A percentile compares a stretch with the other conserved stretches of the same genome.
phyloP scores from a whole-genome alignment of 2,888 invertebrate species.

The Baronia brevicornis region DNA sequence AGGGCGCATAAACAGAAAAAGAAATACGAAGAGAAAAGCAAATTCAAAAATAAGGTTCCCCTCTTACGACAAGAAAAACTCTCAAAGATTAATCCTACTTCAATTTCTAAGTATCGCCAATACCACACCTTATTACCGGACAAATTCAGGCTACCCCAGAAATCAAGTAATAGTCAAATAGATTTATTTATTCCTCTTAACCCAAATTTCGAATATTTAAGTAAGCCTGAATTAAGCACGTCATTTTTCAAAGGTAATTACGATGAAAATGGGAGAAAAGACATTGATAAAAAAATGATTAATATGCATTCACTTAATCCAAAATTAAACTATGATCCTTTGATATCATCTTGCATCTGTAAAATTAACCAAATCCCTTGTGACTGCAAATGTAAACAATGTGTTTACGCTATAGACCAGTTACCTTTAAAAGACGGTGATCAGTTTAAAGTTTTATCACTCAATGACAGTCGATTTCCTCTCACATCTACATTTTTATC shows the following conservation, averaged over 20 bases:
- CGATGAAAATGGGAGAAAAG: slow-evolving; percentile 19
- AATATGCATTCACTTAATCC: slow-evolving; percentile 12
- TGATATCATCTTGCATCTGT: slow-evolving; percentile 44
- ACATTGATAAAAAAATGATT: slow-evolving; percentile 7
- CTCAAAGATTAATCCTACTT: slow-evolving; percentile 33
- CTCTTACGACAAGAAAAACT: slow-evolving; percentile 43
- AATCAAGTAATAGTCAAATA: slow-evolving; percentile 33
- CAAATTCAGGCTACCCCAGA: slow-evolving; percentile 25
- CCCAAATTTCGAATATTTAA: slow-evolving; percentile 28
- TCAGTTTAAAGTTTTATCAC: slow-evolving; percentile 1
- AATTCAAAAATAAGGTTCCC: slow-evolving; percentile 58
- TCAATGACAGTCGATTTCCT: slow-evolving; percentile 1
- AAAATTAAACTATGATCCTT: slow-evolving; percentile 26
- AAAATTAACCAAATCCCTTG: slow-evolving; percentile 42
- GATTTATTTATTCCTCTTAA: slow-evolving; percentile 44
- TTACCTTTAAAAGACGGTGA: slow-evolving; percentile 17
- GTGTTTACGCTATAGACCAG: too few species aligned
- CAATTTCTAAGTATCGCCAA: slow-evolving; percentile 30
- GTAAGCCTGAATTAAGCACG: slow-evolving; percentile 25
- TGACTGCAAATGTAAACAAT: slow-evolving; percentile 51
- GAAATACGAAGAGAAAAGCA: slow-evolving; percentile 44
- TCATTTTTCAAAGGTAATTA: slow-evolving; percentile 21
- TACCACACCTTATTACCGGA: slow-evolving; percentile 31
- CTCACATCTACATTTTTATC: not conserved
- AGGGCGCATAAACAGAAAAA: slow-evolving; percentile 55